Evolutionary conservation across 1,140 invertebrate genomes (phyloP).

Genomic region (Lerema accius): DNA sequence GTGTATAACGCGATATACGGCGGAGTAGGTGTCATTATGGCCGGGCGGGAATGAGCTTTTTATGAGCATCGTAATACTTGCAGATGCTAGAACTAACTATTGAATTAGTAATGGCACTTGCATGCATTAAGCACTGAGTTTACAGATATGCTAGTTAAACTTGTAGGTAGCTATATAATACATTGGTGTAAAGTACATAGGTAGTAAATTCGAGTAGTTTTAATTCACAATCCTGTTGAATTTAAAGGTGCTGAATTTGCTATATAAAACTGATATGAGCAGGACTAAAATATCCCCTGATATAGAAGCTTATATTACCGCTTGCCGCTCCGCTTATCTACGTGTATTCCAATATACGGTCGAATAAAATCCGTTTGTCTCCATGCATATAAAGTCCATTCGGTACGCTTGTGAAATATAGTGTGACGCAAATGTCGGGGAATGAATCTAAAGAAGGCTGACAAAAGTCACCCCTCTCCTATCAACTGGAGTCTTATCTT

Average conservation of each 20-base stretch:
- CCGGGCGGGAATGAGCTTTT: conserved; percentile 60
- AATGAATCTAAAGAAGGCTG: conserved; percentile 65
- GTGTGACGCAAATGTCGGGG: conserved; percentile 60
- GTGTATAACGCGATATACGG: conserved; percentile 1
- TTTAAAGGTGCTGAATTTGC: not conserved
- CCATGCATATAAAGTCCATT: conserved; percentile 28
- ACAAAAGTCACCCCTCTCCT: conserved; percentile 52
- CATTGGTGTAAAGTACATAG: not conserved
- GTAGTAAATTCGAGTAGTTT: not conserved
- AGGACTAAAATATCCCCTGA: conserved; percentile 22
- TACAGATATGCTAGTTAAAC: conserved; percentile 21
- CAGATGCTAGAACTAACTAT: conserved; percentile 61
- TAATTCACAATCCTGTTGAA: not conserved
- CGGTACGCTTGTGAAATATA: conserved; percentile 56
- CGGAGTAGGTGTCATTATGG: conserved; percentile 49
- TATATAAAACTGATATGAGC: not conserved
- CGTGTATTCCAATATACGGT: conserved; percentile 19
- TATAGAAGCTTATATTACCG: conserved; percentile 28
- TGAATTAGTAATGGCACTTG: conserved; percentile 64
- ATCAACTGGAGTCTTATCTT: conserved; percentile 66
- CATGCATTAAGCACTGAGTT: conserved; percentile 50
- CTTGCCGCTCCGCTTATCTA: conserved; percentile 3
- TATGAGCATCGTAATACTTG: conserved; percentile 64
- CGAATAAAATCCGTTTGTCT: conserved; percentile 25
- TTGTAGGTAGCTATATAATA: not conserved